A percentile compares a stretch with the other conserved stretches of the same genome.
phyloP scores from a whole-genome alignment of 2,888 invertebrate species.

The Eupithecia abbreviata region DNA sequence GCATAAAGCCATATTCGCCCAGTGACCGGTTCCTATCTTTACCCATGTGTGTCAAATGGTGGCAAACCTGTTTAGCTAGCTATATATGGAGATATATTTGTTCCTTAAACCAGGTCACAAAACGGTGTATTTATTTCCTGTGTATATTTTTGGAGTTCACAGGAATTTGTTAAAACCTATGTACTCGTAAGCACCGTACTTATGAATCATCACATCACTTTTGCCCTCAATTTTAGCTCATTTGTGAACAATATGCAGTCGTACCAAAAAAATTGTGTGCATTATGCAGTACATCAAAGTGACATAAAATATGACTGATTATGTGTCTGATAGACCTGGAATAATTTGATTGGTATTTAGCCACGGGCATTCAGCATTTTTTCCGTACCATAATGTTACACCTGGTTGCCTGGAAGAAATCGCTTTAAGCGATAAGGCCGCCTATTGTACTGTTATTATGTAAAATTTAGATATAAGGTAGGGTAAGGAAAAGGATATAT shows the following conservation, averaged over 20 bases:
- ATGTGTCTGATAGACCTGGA: too few species aligned
- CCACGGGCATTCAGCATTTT: too few species aligned
- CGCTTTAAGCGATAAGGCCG: too few species aligned
- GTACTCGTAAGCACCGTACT: background rate
- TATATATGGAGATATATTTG: background rate
- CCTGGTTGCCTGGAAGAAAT: too few species aligned
- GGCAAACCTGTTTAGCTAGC: background rate
- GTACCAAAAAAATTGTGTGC: too few species aligned
- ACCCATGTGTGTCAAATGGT: background rate
- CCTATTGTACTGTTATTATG: too few species aligned
- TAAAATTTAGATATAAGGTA: too few species aligned
- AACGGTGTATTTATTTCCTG: background rate
- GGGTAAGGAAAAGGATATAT: too few species aligned
- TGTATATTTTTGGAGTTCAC: background rate
- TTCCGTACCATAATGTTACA: too few species aligned
- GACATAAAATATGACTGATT: too few species aligned
- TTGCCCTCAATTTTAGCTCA: background rate
- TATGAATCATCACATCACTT: conserved; percentile 1
- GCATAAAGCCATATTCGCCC: background rate
- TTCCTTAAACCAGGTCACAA: background rate
- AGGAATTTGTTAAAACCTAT: background rate
- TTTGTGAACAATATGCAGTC: background rate
- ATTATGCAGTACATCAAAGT: too few species aligned
- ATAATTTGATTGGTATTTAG: background rate
- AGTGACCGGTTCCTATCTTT: background rate